Evolutionary conservation across 2,888 invertebrate species (phyloP), one percentile per base, ranked within the genome.

Genomic region (Ametastegia equiseti): DNA sequence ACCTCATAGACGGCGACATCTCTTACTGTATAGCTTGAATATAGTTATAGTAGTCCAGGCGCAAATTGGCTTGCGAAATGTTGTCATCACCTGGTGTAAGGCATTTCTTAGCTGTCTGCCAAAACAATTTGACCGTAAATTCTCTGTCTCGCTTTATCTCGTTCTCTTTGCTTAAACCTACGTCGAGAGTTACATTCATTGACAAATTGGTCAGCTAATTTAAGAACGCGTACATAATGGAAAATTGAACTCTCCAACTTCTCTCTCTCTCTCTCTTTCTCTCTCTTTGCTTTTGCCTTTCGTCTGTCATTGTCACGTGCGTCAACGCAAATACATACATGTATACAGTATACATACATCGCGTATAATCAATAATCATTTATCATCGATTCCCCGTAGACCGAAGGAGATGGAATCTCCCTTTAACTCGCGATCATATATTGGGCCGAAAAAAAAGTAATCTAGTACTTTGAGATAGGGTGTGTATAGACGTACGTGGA

Each of bases 91-190:
- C 47, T 45, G 71, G 47, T 47, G 42, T 42, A 67, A 67, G 71
- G 71, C 71, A 71, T 71, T 71, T 71, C 71, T 71, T 36, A 47
- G 19, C 15, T 9, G 73, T 42, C 36, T 75, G 73, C 73, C 73
- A 75, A 75, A 75, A 75, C 33, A 45, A 75, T 75, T 75, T 75
- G 33, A 75, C 54, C 54, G 54, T 54, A 75, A 75, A 75, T 75
- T 75, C 23, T 47, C 15, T n/a, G n/a, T 45, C 45, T 42, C 42
- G 45, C 13, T 30, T 60, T n/a, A n/a, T n/a, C n/a, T n/a, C n/a
- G n/a, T n/a, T n/a, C n/a, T n/a, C n/a, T n/a, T 60, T 60, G 60
- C 60, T 23, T 63, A 63, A n/a, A n/a, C 3, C 36, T 5, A n/a
- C 23, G 27, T 11, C 19, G 23, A 7, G 39, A 19, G 19, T 67